phyloP scores from a whole-genome alignment of 1,140 invertebrate genomes.

The Limonius californicus region DNA sequence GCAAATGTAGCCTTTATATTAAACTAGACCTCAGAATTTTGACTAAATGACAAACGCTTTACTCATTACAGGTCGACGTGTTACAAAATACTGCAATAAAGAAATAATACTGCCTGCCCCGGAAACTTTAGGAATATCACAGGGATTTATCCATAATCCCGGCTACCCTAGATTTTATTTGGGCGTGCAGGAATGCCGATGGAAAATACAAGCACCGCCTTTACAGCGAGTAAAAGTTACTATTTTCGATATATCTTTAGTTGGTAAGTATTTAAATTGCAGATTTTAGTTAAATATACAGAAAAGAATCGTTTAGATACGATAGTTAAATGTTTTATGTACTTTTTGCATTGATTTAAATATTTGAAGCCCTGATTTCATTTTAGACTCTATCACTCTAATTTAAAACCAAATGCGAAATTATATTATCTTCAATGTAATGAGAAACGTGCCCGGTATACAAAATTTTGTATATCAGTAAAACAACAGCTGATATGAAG shows the following conservation, averaged over 20 bases:
- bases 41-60: too few relatives aligned
- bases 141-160: constrained; percentile 58
- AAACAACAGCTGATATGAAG: too few relatives aligned
- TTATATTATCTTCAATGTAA: too few relatives aligned
- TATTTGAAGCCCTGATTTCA: background rate
- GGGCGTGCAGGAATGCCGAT: constrained; percentile 52
- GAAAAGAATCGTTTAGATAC: background rate
- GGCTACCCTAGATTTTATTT: constrained; percentile 63
- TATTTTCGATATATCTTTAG: constrained; percentile 56
- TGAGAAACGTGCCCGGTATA: too few relatives aligned
- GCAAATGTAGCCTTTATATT: too few relatives aligned
- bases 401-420: too few relatives aligned
- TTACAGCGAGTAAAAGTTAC: constrained; percentile 54
- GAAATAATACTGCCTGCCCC: constrained; percentile 47
- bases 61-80: background rate
- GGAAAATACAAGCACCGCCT: constrained; percentile 51
- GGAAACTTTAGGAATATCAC: constrained; percentile 44
- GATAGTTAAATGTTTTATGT: background rate
- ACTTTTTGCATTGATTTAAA: background rate
- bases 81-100: constrained; percentile 52
- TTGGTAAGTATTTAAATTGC: constrained; percentile 47
- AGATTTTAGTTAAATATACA: too few relatives aligned
- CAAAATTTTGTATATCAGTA: too few relatives aligned
- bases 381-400: too few relatives aligned
- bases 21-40: too few relatives aligned